Conservation (phyloP, 2,113 vertebrate species). For the Callithrix jacchus region DNA sequence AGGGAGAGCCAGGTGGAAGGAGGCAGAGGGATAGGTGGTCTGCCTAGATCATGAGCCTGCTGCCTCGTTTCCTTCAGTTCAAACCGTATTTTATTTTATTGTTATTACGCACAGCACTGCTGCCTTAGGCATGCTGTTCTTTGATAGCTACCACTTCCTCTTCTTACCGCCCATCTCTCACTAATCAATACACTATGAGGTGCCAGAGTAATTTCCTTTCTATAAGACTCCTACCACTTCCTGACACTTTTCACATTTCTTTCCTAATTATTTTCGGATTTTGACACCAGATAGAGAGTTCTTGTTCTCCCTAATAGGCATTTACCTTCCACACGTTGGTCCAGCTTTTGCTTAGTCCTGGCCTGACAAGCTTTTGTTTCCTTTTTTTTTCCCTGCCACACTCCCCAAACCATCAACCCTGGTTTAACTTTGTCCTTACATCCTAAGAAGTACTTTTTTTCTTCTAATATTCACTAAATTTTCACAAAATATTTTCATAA, state of each 20-base stretch:
- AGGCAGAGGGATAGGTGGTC: neutral
- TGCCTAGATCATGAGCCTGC: neutral
- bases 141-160: slow-evolving; percentile 47
- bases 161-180: slow-evolving; percentile 3
- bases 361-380: neutral
- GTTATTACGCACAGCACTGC: neutral
- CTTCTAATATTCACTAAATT: neutral
- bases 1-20: neutral
- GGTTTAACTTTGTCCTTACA: neutral
- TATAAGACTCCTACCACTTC: slow-evolving; percentile 49
- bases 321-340: neutral
- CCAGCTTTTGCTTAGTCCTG: neutral
- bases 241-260: slow-evolving; percentile 65
- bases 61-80: slow-evolving; percentile 1
- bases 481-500: neutral
- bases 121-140: slow-evolving; percentile 27
- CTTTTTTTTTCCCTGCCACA: neutral
- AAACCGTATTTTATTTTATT: slow-evolving; percentile 29
- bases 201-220: slow-evolving; percentile 62
- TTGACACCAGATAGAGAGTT: slow-evolving; percentile 44
- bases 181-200: slow-evolving; percentile 63
- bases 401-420: fast-evolving
- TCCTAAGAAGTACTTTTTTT: neutral
- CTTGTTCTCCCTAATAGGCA: neutral
- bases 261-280: slow-evolving; percentile 69